A percentile compares a stretch with the other conserved stretches of the same genome.
Evolutionary conservation across 2,888 invertebrate species (phyloP).

Genomic region (Subacronicta megacephala): DNA sequence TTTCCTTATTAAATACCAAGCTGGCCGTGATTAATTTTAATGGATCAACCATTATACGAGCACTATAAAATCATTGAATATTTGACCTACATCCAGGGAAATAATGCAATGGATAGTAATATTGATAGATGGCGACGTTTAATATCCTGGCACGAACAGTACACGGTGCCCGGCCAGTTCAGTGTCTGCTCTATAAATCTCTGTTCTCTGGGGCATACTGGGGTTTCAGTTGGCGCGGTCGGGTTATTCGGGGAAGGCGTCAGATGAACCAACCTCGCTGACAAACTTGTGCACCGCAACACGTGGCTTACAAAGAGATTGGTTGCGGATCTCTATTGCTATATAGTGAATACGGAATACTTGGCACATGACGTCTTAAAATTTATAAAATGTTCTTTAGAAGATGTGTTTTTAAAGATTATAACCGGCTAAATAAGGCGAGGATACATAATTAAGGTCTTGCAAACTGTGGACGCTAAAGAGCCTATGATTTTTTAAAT

Average conservation of each 20-base stretch:
- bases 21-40: too few species aligned
- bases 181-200: constrained; percentile 57
- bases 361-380: constrained; percentile 16
- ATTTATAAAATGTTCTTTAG: constrained; percentile 26
- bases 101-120: constrained; percentile 13
- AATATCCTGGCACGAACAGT: constrained; percentile 49
- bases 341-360: constrained; percentile 23
- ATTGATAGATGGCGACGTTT: constrained; percentile 54
- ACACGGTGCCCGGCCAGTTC: constrained; percentile 32
- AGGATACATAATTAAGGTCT: too few species aligned
- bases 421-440: too few species aligned
- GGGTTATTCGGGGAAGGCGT: constrained; percentile 27
- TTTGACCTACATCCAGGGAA: constrained; percentile 10
- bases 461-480: too few species aligned
- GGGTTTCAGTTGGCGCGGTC: constrained; percentile 39
- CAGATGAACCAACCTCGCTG: constrained; percentile 21
- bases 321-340: constrained; percentile 30
- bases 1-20: too few species aligned
- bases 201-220: constrained; percentile 39
- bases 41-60: too few species aligned
- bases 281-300: constrained; percentile 47
- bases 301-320: constrained; percentile 45
- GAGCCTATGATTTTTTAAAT: too few species aligned
- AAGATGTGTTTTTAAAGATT: too few species aligned
- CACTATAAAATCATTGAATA: neutral